Evolutionary conservation across 2,888 invertebrate species (phyloP).

Genomic region (Nemotelus nigrinus): DNA sequence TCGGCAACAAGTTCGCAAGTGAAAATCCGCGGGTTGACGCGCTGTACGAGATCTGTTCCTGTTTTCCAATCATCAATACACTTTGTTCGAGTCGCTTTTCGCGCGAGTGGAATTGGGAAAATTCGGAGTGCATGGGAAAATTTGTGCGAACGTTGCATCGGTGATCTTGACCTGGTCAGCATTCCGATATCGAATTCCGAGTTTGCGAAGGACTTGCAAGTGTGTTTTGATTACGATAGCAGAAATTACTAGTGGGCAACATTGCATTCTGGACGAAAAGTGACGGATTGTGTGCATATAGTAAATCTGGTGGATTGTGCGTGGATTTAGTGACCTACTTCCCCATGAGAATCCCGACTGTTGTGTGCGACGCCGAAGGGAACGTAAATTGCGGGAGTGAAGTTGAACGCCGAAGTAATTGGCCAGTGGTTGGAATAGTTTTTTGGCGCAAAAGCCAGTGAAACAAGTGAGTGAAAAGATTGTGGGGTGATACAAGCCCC

Average conservation of each 20-base stretch:
- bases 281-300: not conserved
- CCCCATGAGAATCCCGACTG: conserved; percentile 1
- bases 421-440: conserved; percentile 21
- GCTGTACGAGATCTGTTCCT: not conserved
- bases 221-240: too few relatives aligned
- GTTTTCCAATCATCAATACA: too few relatives aligned
- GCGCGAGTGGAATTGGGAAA: not conserved
- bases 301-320: not conserved
- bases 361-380: not conserved
- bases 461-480: not conserved
- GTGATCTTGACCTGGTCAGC: not conserved
- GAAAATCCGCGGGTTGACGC: not conserved
- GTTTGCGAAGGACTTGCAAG: too few relatives aligned
- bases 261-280: not conserved
- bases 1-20: conserved; percentile 19
- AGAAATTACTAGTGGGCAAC: too few relatives aligned
- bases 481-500: not conserved
- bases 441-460: not conserved
- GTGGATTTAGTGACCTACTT: not conserved
- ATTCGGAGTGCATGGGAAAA: not conserved
- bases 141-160: not conserved
- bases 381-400: not conserved
- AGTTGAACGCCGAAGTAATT: not conserved
- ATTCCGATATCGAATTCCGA: not conserved
- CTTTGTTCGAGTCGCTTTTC: not conserved